A percentile compares a stretch with the other conserved stretches of the same genome.
Conservation (phyloP, 1,140 invertebrate genomes). For the Drosophila nigrodunni region DNA sequence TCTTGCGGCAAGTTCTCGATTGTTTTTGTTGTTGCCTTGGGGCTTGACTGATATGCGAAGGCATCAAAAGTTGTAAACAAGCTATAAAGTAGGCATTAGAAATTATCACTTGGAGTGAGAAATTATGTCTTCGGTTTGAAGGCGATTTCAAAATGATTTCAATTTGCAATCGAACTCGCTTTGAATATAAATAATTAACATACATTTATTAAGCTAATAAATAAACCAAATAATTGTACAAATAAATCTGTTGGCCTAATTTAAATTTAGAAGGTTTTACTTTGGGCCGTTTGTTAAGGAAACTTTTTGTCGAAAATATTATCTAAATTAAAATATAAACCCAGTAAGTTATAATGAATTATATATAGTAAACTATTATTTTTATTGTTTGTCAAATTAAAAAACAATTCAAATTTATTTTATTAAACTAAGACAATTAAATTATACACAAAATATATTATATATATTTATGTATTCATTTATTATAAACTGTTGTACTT, state of each 20-base stretch:
- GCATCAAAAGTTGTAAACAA: conserved; percentile 70
- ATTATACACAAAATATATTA: too few species aligned
- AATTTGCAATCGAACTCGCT: not conserved
- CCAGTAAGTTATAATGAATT: too few species aligned
- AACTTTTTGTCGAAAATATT: not conserved
- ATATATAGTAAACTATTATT: too few species aligned
- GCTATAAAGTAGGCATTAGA: conserved; percentile 63
- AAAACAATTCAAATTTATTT: too few species aligned
- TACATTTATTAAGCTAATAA: not conserved
- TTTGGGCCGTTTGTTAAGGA: not conserved
- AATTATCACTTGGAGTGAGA: conserved; percentile 63
- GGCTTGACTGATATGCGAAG: conserved; percentile 64
- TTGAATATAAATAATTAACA: not conserved
- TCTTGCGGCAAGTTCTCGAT: conserved; percentile 19
- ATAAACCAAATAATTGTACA: not conserved
- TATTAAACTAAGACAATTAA: too few species aligned
- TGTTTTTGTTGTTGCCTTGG: conserved; percentile 38
- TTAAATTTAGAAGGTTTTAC: not conserved
- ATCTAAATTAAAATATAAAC: not conserved
- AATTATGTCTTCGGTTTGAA: conserved; percentile 10
- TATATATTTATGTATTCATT: too few species aligned
- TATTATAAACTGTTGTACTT: too few species aligned
- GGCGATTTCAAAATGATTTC: not conserved
- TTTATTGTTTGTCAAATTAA: too few species aligned
- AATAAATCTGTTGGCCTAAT: not conserved